Evolutionary conservation across 2,797 vertebrate genomes (phyloP).

Genomic region (Agapornis canus): DNA sequence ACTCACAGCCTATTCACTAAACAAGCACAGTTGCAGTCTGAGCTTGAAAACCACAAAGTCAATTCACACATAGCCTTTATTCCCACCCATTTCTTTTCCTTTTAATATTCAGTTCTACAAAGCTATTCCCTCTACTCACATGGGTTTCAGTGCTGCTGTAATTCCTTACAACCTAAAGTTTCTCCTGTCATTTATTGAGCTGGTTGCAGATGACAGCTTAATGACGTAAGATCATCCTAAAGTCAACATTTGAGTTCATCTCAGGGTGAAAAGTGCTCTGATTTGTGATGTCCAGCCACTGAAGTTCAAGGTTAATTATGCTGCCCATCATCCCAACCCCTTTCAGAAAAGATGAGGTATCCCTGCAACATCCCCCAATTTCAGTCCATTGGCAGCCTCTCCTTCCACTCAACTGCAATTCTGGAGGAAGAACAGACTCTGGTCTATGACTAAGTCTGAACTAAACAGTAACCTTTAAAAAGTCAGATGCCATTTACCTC

Average conservation of each 20-base stretch:
- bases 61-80: neutral
- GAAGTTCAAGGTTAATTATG: neutral
- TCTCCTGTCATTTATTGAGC: neutral
- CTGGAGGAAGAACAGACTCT: neutral
- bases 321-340: neutral
- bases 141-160: neutral
- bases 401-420: neutral
- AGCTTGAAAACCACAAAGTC: neutral
- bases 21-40: neutral
- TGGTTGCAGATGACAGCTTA: neutral
- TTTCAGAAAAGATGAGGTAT: neutral
- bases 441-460: neutral
- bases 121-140: neutral
- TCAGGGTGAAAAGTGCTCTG: neutral
- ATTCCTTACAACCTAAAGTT: neutral
- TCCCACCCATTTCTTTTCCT: neutral
- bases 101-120: neutral
- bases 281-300: neutral
- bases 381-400: neutral
- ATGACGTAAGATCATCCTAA: neutral
- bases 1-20: neutral
- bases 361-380: neutral
- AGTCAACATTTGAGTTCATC: neutral
- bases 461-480: neutral
- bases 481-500: neutral